Conservation (phyloP, 2,888 invertebrate species). For the Tenodera sinensis region DNA sequence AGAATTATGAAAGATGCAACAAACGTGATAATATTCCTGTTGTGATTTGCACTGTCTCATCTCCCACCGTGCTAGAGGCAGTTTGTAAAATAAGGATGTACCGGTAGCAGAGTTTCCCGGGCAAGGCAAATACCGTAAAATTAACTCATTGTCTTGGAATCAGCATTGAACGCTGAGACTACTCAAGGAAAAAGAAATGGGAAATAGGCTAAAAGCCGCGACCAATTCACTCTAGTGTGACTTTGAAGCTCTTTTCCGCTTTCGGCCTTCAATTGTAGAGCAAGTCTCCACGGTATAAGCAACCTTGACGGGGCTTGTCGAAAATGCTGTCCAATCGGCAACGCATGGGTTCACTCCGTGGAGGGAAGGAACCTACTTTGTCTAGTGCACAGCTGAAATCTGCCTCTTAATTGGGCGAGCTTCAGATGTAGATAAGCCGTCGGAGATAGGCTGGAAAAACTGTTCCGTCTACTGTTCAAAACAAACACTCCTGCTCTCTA, state of each 20-base stretch:
- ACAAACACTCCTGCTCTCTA: background rate
- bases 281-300: background rate
- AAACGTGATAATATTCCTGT: too few species aligned
- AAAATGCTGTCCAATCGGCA: background rate
- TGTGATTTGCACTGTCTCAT: too few species aligned
- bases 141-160: background rate
- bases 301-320: background rate
- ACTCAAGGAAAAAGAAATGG: background rate
- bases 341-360: background rate
- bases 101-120: background rate
- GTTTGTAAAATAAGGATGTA: too few species aligned
- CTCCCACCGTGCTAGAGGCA: too few species aligned
- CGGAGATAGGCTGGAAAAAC: background rate
- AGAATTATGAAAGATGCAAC: too few species aligned
- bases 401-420: background rate
- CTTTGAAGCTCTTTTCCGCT: background rate
- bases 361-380: background rate
- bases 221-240: background rate
- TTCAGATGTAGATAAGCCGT: background rate
- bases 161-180: background rate
- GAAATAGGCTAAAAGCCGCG: background rate
- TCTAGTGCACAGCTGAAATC: background rate
- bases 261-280: background rate
- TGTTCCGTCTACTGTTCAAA: background rate
- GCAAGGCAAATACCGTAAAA: background rate